Percentiles rank a stretch among this genome's conserved stretches.
Conservation (phyloP, 2,888 invertebrate species). For the Lissonota sp. region DNA sequence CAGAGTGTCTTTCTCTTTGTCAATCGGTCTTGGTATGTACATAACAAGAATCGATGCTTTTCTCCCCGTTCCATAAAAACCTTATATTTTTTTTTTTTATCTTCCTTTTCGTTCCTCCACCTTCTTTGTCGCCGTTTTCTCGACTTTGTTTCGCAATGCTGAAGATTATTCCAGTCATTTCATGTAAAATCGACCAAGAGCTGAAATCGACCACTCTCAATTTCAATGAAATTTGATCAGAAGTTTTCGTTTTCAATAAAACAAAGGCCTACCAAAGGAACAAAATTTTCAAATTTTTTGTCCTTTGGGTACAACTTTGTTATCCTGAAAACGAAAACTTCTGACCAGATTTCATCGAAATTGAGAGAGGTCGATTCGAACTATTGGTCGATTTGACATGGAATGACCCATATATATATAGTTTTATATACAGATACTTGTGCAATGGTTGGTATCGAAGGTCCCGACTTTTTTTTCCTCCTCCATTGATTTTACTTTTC, state of each 20-base stretch:
- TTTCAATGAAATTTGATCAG: too few species aligned
- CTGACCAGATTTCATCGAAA: too few species aligned
- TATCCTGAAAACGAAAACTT: too few species aligned
- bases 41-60: slow-evolving; percentile 25
- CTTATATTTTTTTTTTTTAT: too few species aligned
- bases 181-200: too few species aligned
- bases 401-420: background rate
- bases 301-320: too few species aligned
- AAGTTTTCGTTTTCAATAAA: too few species aligned
- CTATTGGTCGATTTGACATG: too few species aligned
- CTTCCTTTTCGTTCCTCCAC: background rate
- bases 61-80: background rate
- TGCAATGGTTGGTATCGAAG: slow-evolving; percentile 16
- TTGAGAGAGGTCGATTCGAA: too few species aligned
- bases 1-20: slow-evolving; percentile 29
- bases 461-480: slow-evolving; percentile 21
- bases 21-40: slow-evolving; percentile 15
- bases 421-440: background rate
- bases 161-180: slow-evolving; percentile 36
- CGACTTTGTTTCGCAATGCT: slow-evolving; percentile 25
- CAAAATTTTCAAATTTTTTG: too few species aligned
- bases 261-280: too few species aligned
- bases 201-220: too few species aligned
- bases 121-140: slow-evolving; percentile 2
- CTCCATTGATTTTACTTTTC: slow-evolving; percentile 5